Conservation (phyloP, 2,113 vertebrate species). For the Hippocampus comes region DNA sequence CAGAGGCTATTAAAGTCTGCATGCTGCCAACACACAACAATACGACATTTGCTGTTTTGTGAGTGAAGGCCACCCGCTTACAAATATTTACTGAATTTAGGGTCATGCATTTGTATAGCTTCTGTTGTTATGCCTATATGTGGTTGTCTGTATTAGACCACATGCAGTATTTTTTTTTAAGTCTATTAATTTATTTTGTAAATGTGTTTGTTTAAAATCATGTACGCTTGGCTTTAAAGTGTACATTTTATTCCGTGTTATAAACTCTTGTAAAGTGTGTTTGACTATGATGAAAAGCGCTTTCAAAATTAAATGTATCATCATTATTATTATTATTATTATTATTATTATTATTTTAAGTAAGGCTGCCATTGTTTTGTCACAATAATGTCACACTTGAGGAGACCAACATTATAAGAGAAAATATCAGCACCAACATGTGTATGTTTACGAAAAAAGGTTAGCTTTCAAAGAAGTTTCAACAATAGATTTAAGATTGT, state of each 20-base stretch:
- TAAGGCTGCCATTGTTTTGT: neutral
- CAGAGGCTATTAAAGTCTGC: conserved; percentile 31
- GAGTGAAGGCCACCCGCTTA: neutral
- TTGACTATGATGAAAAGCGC: too few relatives aligned
- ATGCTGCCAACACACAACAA: conserved; percentile 24
- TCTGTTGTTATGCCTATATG: neutral
- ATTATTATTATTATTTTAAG: too few relatives aligned
- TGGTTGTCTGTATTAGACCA: neutral
- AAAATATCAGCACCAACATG: neutral
- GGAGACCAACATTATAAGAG: neutral
- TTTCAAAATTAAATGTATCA: too few relatives aligned
- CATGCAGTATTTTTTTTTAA: neutral
- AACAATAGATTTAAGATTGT: too few relatives aligned
- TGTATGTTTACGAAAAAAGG: neutral
- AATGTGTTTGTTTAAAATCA: too few relatives aligned
- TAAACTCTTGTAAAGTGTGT: too few relatives aligned
- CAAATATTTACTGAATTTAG: conserved; percentile 24
- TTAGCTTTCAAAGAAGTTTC: too few relatives aligned
- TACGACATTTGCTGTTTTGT: conserved; percentile 15
- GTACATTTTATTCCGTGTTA: too few relatives aligned
- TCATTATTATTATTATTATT: too few relatives aligned
- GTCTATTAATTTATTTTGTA: neutral
- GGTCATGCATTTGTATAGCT: neutral
- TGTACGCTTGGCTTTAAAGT: too few relatives aligned
- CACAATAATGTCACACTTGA: neutral